Conservation (phyloP, 2,797 vertebrate species). For the Xiphorhynchus erythropygius region DNA sequence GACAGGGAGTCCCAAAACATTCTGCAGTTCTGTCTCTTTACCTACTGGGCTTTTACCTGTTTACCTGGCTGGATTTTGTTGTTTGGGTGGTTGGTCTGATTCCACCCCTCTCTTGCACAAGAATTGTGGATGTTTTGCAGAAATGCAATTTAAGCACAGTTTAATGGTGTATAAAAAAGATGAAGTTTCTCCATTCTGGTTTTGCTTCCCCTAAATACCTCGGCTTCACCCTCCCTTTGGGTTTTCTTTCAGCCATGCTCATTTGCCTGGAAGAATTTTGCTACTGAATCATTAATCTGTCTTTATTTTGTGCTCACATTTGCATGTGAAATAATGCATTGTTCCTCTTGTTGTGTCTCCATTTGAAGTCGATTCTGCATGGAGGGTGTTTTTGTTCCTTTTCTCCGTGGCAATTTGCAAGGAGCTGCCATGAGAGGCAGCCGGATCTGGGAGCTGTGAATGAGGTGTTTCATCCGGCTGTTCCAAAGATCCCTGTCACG, state of each 20-base stretch:
- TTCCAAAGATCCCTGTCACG: neutral
- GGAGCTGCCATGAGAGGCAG: neutral
- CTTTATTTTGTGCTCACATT: slow-evolving; percentile 7
- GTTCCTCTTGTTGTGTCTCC: neutral
- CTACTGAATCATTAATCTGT: neutral
- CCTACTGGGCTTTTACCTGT: neutral
- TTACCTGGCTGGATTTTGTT: neutral
- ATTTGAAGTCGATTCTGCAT: neutral
- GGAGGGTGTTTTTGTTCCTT: neutral
- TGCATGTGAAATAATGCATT: neutral
- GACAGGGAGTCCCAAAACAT: neutral
- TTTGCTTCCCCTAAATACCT: neutral
- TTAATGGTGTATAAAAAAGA: neutral
- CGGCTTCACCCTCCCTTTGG: neutral
- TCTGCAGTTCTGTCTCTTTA: neutral
- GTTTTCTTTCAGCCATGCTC: neutral
- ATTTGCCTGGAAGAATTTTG: neutral
- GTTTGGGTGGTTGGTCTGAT: neutral
- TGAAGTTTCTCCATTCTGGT: neutral
- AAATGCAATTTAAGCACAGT: neutral
- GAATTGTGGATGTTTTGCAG: neutral
- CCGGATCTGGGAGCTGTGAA: neutral
- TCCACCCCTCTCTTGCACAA: neutral
- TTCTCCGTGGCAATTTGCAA: neutral
- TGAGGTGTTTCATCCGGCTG: neutral